Evolutionary conservation across 2,797 vertebrate species (phyloP).

Genomic region (Neopelma chrysocephalum): DNA sequence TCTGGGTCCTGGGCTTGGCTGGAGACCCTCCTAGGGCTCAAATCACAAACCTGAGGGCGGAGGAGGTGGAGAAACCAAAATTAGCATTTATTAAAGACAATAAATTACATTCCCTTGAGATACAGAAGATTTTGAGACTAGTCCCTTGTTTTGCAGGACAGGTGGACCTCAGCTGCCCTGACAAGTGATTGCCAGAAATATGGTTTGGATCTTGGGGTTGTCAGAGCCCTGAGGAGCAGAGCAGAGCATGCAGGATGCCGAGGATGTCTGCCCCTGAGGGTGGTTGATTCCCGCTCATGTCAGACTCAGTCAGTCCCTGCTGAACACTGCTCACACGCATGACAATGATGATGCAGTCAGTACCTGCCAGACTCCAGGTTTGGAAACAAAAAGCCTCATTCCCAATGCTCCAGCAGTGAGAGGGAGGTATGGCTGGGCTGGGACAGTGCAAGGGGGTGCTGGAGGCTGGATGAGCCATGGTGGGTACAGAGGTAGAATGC

Average conservation of each 20-base stretch:
- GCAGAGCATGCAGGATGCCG: neutral
- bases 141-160: neutral
- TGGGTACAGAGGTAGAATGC: conserved; percentile 16
- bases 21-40: neutral
- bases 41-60: fast-evolving
- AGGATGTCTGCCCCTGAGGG: neutral
- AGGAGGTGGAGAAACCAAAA: neutral
- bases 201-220: fast-evolving
- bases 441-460: neutral
- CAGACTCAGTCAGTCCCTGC: fast-evolving
- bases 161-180: fast-evolving
- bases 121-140: neutral
- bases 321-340: neutral
- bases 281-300: neutral
- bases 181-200: fast-evolving
- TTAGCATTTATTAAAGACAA: conserved; percentile 30
- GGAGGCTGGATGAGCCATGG: neutral
- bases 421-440: fast-evolving
- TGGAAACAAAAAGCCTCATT: neutral
- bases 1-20: neutral
- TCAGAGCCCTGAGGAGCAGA: neutral
- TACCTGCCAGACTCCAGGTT: neutral
- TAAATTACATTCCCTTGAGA: conserved; percentile 50
- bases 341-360: fast-evolving
- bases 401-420: neutral